A percentile compares a stretch with the other conserved stretches of the same genome.
phyloP scores from a whole-genome alignment of 2,888 invertebrate species.

The Apamea monoglypha region DNA sequence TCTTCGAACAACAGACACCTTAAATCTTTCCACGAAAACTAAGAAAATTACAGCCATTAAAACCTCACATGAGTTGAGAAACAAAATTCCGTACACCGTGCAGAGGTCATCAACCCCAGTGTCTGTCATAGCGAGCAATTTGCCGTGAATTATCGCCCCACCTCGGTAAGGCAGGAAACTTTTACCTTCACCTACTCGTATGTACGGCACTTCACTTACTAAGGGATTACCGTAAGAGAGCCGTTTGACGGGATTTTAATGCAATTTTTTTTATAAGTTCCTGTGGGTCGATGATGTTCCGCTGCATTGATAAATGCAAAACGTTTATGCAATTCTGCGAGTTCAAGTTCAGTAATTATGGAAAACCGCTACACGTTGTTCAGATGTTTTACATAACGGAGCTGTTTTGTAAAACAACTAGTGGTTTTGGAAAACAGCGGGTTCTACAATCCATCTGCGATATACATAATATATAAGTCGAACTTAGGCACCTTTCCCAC shows the following conservation, averaged over 20 bases:
- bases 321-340: too few species aligned
- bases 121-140: slow-evolving; percentile 67
- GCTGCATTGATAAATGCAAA: too few species aligned
- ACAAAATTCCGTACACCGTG: not conserved
- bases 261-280: not conserved
- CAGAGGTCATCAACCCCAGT: slow-evolving; percentile 47
- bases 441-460: too few species aligned
- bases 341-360: too few species aligned
- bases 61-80: slow-evolving; percentile 6
- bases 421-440: too few species aligned
- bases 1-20: too few species aligned
- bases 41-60: slow-evolving; percentile 10
- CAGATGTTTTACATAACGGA: too few species aligned
- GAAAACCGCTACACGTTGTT: too few species aligned
- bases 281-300: too few species aligned
- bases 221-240: not conserved
- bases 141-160: slow-evolving; percentile 70
- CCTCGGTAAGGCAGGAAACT: slow-evolving; percentile 48
- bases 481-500: too few species aligned
- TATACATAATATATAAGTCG: too few species aligned
- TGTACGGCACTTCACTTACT: slow-evolving; percentile 7
- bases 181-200: slow-evolving; percentile 39
- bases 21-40: not conserved
- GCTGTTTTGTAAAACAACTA: too few species aligned
- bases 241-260: not conserved